phyloP scores from a whole-genome alignment of 2,888 invertebrate genomes.

The Syrista parreyssii region DNA sequence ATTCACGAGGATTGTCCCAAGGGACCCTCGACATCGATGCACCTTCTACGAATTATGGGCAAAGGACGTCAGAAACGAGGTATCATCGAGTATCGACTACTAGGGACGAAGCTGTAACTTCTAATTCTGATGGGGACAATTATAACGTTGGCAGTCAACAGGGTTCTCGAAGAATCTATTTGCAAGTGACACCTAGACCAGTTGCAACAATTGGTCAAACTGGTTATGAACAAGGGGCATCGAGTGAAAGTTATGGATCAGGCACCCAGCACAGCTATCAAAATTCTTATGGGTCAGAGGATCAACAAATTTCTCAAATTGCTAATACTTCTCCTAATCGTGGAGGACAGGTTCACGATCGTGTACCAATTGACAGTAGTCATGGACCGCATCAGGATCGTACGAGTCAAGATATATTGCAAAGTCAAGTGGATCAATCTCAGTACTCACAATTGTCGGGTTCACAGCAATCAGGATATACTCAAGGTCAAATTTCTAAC shows the following conservation, averaged over 20 bases:
- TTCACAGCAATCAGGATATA: neutral
- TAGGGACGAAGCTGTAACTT: neutral
- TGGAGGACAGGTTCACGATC: neutral
- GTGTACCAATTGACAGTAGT: neutral
- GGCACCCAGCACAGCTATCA: constrained; percentile 9
- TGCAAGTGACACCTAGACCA: neutral
- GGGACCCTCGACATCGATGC: neutral
- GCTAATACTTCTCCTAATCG: neutral
- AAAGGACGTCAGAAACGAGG: neutral
- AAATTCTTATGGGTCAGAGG: neutral
- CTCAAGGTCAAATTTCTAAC: neutral
- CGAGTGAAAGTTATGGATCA: neutral
- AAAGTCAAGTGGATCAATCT: constrained; percentile 1
- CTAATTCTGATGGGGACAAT: neutral
- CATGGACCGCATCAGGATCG: neutral
- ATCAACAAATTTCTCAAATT: constrained; percentile 9
- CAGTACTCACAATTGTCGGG: neutral
- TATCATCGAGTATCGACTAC: neutral
- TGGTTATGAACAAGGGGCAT: neutral
- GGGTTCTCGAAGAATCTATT: neutral
- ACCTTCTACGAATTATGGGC: neutral
- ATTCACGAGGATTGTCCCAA: neutral
- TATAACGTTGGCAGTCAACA: neutral
- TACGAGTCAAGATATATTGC: neutral
- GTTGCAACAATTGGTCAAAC: neutral